phyloP scores from a whole-genome alignment of 2,797 vertebrate genomes.

The Hydrophis major region DNA sequence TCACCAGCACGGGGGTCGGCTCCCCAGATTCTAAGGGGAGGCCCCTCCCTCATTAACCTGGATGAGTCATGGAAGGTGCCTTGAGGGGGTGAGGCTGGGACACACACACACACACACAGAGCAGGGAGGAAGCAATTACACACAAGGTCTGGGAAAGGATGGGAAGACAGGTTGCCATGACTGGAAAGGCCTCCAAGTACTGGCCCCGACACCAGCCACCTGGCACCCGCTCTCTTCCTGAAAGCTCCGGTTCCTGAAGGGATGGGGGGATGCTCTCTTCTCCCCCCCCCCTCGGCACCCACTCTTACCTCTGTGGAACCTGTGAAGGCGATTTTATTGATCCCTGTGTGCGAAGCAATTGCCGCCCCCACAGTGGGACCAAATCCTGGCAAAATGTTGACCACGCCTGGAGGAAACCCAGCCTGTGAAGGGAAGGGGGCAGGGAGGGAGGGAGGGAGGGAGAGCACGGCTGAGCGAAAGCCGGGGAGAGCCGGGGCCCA shows the following conservation, averaged over 20 bases:
- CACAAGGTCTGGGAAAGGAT: not conserved
- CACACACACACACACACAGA: too few relatives aligned
- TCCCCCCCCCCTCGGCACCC: not conserved
- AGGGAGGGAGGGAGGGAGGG: conserved; percentile 67
- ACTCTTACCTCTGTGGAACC: conserved; percentile 91
- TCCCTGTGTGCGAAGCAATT: conserved; percentile 91
- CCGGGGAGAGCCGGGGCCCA: not conserved
- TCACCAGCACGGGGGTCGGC: conserved; percentile 40
- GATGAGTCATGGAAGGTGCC: not conserved
- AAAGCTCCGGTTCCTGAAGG: not conserved
- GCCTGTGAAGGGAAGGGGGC: conserved; percentile 77
- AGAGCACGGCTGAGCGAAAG: not conserved
- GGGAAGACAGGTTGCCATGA: not conserved
- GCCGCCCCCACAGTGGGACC: conserved; percentile 93
- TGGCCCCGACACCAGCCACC: not conserved
- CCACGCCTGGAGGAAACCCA: conserved; percentile 97
- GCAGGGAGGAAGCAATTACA: not conserved
- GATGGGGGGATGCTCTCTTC: not conserved
- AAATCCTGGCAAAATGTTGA: conserved; percentile 99
- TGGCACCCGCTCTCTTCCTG: not conserved
- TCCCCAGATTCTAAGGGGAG: not conserved
- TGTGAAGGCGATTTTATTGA: conserved; percentile 99
- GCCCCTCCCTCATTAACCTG: not conserved
- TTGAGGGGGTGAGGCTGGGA: not conserved
- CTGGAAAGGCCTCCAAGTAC: not conserved